A percentile compares a stretch with the other conserved stretches of the same genome.
phyloP scores from a whole-genome alignment of 2,113 vertebrate genomes.

The Diphyllodes magnificus region DNA sequence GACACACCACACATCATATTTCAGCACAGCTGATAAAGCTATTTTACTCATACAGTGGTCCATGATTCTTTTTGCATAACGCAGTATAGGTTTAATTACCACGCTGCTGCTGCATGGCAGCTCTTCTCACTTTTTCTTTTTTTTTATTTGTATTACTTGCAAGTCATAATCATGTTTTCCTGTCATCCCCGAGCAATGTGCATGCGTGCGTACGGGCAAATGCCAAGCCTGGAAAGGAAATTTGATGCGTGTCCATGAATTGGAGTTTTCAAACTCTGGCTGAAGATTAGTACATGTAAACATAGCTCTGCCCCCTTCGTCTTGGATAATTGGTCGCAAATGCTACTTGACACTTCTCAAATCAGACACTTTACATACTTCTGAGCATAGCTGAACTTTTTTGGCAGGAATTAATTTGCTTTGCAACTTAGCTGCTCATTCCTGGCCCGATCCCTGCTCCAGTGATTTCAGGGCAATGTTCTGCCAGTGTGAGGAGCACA shows the following conservation, averaged over 20 bases:
- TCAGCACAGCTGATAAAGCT: slow-evolving; percentile 28
- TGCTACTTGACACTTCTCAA: slow-evolving; percentile 76
- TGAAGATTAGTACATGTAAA: slow-evolving; percentile 68
- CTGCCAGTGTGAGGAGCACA: not conserved
- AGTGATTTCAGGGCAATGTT: slow-evolving; percentile 17
- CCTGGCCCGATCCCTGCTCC: slow-evolving; percentile 38
- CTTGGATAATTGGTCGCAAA: slow-evolving; percentile 82
- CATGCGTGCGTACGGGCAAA: slow-evolving; percentile 25
- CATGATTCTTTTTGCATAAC: not conserved
- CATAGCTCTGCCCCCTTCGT: slow-evolving; percentile 65
- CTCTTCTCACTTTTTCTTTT: not conserved
- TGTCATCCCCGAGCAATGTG: slow-evolving; percentile 40
- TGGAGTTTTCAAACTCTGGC: slow-evolving; percentile 62
- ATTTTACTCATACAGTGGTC: not conserved
- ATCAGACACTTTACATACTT: slow-evolving; percentile 74
- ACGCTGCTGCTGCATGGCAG: not conserved
- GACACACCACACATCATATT: not conserved
- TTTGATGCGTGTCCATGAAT: slow-evolving; percentile 53
- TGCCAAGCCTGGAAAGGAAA: slow-evolving; percentile 51
- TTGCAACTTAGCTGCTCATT: slow-evolving; percentile 66
- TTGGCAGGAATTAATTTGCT: slow-evolving; percentile 65
- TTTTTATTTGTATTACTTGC: slow-evolving; percentile 29
- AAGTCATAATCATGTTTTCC: slow-evolving; percentile 28
- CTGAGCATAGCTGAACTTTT: slow-evolving; percentile 72
- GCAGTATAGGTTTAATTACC: not conserved